Evolutionary conservation across 2,888 invertebrate genomes (phyloP).

Genomic region (Eilema sororculum): DNA sequence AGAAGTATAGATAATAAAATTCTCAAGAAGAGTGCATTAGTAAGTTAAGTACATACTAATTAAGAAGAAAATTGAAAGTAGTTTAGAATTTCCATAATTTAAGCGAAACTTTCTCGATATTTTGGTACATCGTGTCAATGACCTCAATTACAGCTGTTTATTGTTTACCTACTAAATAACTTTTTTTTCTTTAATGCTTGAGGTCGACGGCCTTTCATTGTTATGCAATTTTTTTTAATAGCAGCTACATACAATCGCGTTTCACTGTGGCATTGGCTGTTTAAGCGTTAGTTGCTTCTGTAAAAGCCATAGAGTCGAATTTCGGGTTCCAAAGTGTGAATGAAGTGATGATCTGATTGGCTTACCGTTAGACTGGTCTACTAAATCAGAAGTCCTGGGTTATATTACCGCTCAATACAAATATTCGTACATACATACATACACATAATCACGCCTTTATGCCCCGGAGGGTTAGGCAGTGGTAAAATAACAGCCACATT

Average conservation of each 20-base stretch:
- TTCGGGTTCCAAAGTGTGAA: too few relatives aligned
- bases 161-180: background rate
- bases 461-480: too few relatives aligned
- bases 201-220: background rate
- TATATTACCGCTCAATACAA: background rate
- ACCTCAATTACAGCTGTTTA: constrained; percentile 10
- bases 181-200: background rate
- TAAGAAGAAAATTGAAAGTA: constrained; percentile 21
- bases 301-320: background rate
- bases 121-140: constrained; percentile 8
- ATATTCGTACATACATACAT: too few relatives aligned
- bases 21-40: background rate
- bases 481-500: too few relatives aligned
- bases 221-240: background rate
- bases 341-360: background rate
- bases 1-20: background rate
- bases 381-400: background rate
- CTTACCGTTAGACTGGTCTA: background rate
- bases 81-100: constrained; percentile 12
- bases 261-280: background rate
- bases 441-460: too few relatives aligned
- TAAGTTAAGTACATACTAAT: constrained; percentile 17
- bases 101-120: constrained; percentile 12
- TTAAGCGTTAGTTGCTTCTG: background rate
- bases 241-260: background rate